These are phyloP conservation scores for Pontoporia blainvillei DNA, from an alignment of 2,113 vertebrate species.

Conservation along the genomic window DNA sequence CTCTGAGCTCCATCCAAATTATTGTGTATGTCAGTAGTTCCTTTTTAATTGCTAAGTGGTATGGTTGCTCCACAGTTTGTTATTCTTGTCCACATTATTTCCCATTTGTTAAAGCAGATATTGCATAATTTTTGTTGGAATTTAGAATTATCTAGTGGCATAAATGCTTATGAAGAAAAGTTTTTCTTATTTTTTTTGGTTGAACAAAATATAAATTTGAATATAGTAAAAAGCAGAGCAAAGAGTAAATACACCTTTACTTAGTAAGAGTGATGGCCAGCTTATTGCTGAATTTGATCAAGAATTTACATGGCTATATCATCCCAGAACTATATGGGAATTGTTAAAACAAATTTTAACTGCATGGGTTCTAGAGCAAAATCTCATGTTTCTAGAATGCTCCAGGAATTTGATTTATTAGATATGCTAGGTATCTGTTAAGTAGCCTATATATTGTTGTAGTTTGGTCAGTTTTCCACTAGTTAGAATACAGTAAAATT, in stretches of 20 bases:
- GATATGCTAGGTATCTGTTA: background rate
- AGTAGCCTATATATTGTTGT: background rate
- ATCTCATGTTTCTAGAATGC: background rate
- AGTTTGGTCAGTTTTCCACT: background rate
- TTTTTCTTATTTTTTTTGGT: background rate
- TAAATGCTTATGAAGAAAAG: background rate
- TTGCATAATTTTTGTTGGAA: background rate
- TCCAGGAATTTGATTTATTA: background rate
- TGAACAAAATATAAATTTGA: background rate
- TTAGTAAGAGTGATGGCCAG: background rate
- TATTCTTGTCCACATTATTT: background rate
- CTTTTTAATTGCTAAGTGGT: background rate
- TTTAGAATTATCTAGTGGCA: background rate
- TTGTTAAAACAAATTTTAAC: background rate
- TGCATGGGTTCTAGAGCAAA: background rate
- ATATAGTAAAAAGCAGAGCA: background rate
- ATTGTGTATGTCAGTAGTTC: background rate
- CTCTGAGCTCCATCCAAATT: background rate
- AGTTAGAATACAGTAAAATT: background rate
- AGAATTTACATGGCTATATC: background rate
- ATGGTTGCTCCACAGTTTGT: background rate
- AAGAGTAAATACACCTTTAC: background rate
- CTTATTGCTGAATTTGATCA: background rate
- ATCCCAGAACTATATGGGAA: background rate
- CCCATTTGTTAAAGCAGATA: background rate